phyloP scores from a whole-genome alignment of 1,140 invertebrate genomes.

The Phocides pigmalion region DNA sequence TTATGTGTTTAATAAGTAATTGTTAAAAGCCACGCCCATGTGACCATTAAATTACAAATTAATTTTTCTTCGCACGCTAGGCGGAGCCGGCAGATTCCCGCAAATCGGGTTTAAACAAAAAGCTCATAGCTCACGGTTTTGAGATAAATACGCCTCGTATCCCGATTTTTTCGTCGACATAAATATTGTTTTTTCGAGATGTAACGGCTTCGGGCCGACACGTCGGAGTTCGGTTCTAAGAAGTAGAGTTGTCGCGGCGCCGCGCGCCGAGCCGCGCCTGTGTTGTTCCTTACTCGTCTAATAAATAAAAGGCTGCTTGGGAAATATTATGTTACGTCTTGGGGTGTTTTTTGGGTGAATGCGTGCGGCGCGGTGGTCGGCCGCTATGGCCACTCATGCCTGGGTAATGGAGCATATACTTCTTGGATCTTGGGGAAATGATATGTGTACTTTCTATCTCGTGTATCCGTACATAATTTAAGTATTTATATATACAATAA shows the following conservation, averaged over 20 bases:
- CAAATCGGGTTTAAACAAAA: conserved; percentile 72
- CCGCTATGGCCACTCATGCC: conserved; percentile 63
- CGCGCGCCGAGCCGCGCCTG: conserved; percentile 64
- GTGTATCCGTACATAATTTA: conserved; percentile 19
- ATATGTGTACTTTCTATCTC: conserved; percentile 41
- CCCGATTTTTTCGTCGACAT: conserved; percentile 78
- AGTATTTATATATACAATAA: too few relatives aligned
- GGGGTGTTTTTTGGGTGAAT: conserved; percentile 76
- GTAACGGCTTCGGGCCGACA: conserved; percentile 78
- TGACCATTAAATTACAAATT: conserved; percentile 61
- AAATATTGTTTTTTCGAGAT: conserved; percentile 79
- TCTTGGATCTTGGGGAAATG: conserved; percentile 37
- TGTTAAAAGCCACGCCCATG: conserved; percentile 45
- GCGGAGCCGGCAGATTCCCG: conserved; percentile 69
- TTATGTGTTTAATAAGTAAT: neutral
- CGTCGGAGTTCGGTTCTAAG: conserved; percentile 72
- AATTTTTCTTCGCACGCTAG: conserved; percentile 53
- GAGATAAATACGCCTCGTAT: conserved; percentile 74
- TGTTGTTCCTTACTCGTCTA: conserved; percentile 51
- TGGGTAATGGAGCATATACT: conserved; percentile 55
- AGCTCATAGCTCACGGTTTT: conserved; percentile 69
- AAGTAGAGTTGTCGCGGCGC: conserved; percentile 77
- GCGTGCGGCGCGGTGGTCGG: conserved; percentile 64
- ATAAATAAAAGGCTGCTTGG: conserved; percentile 81
- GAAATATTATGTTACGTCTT: conserved; percentile 82